Evolutionary conservation across 2,888 invertebrate species (phyloP).

Genomic region (Nebria brevicollis): DNA sequence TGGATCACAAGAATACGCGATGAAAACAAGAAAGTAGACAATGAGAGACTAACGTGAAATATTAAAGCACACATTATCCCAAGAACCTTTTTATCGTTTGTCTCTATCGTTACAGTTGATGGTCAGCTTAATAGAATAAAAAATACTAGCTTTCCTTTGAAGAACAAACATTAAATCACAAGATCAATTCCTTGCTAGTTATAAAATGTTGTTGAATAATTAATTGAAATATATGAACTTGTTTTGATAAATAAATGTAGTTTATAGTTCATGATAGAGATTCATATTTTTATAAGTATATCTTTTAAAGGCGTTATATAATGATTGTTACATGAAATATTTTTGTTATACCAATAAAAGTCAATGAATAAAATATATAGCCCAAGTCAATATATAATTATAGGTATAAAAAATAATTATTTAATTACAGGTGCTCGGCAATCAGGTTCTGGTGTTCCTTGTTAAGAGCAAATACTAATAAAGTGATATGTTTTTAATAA

Average conservation of each 20-base stretch:
- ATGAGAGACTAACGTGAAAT: too few species aligned
- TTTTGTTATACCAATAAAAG: not conserved
- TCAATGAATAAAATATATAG: not conserved
- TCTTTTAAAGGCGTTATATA: not conserved
- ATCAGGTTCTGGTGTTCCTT: not conserved
- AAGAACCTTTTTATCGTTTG: too few species aligned
- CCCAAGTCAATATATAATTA: not conserved
- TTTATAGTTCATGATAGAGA: too few species aligned
- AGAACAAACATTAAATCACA: too few species aligned
- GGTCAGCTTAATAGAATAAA: too few species aligned
- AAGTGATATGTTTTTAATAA: not conserved
- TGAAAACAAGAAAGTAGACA: not conserved
- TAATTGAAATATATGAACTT: too few species aligned
- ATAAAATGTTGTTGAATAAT: too few species aligned
- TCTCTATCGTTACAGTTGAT: too few species aligned
- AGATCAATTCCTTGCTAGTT: too few species aligned
- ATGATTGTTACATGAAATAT: not conserved
- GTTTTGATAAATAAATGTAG: too few species aligned
- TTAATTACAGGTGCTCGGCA: not conserved
- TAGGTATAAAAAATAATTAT: not conserved
- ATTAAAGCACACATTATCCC: too few species aligned
- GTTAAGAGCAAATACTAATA: not conserved
- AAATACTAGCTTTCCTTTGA: too few species aligned
- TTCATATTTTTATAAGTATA: not conserved
- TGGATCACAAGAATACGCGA: not conserved